These are phyloP conservation scores for Cettia cetti DNA, from an alignment of 2,113 vertebrate species.

Conservation along the genomic window DNA sequence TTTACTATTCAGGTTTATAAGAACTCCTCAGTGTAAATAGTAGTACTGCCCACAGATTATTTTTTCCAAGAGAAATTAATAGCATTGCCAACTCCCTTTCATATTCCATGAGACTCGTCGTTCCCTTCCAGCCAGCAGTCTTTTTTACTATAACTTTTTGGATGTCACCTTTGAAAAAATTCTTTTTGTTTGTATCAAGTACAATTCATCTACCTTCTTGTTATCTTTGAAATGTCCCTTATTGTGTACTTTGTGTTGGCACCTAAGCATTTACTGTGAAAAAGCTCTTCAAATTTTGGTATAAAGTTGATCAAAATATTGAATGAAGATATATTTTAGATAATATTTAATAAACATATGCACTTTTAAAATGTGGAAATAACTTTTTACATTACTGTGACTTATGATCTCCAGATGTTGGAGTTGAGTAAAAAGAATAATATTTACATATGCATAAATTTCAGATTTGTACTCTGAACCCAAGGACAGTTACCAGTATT, in stretches of 20 bases:
- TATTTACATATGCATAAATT: not conserved
- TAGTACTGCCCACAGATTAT: not conserved
- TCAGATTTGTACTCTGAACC: not conserved
- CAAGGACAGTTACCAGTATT: not conserved
- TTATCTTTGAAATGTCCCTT: not conserved
- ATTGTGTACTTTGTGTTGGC: not conserved
- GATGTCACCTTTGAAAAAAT: slow-evolving; percentile 24
- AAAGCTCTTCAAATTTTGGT: not conserved
- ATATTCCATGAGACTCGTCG: not conserved
- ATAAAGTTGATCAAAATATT: not conserved
- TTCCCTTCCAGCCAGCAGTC: not conserved
- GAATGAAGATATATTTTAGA: not conserved
- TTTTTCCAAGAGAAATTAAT: not conserved
- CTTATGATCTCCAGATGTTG: not conserved
- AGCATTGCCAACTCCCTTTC: not conserved
- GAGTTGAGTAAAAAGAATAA: not conserved
- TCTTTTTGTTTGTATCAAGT: not conserved
- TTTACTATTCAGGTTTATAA: not conserved
- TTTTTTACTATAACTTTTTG: not conserved
- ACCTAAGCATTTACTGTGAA: not conserved
- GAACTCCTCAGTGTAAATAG: not conserved
- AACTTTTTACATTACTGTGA: not conserved
- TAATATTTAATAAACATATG: not conserved
- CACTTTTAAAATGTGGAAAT: not conserved
- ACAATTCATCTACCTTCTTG: not conserved